Evolutionary conservation across 2,797 vertebrate species (phyloP).

Genomic region (Scyliorhinus canicula): DNA sequence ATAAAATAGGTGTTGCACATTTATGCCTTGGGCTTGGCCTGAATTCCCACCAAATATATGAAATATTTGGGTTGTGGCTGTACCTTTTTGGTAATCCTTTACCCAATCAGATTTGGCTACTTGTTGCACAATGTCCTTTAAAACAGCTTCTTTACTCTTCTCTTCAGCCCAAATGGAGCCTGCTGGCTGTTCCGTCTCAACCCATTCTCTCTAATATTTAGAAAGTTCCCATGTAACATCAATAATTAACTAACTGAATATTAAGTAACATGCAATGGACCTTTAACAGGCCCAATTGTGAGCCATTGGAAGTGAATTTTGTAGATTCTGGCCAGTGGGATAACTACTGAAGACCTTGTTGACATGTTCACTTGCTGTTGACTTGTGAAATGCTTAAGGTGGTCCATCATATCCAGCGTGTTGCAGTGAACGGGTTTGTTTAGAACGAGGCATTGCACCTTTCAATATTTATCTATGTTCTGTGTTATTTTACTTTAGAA

Average conservation of each 20-base stretch:
- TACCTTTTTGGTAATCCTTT: neutral
- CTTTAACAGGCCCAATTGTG: neutral
- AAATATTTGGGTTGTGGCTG: neutral
- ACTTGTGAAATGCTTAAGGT: neutral
- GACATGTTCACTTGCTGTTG: neutral
- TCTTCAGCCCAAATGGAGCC: neutral
- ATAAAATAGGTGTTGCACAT: neutral
- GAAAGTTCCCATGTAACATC: neutral
- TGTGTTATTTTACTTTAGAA: neutral
- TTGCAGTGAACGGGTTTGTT: neutral
- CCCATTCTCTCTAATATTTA: neutral
- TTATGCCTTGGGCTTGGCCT: neutral
- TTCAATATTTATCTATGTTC: neutral
- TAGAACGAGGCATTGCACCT: neutral
- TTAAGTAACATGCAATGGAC: neutral
- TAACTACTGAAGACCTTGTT: neutral
- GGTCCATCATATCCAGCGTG: neutral
- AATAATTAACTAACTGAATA: neutral
- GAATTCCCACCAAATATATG: conserved; percentile 1
- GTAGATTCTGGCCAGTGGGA: neutral
- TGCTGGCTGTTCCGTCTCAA: neutral
- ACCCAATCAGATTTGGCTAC: neutral
- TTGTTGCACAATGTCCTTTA: neutral
- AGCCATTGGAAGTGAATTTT: neutral
- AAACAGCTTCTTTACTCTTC: neutral